A percentile compares a stretch with the other conserved stretches of the same genome.
These are phyloP conservation scores for Serilophus lunatus DNA, from an alignment of 2,113 vertebrate genomes.

Conservation along the genomic window DNA sequence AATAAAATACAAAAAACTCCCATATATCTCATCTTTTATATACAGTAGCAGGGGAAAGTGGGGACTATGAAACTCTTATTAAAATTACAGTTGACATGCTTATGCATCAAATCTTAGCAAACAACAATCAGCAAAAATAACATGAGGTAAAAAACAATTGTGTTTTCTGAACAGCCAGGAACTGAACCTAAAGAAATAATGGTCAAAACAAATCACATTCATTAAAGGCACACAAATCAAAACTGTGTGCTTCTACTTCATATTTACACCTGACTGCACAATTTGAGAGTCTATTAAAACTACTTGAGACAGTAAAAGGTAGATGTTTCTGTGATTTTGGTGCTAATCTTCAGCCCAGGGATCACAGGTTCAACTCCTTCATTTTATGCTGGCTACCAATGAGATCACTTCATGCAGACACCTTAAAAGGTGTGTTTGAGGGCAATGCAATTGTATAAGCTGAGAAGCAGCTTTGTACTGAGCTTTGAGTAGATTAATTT, in stretches of 20 bases:
- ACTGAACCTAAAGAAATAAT: neutral
- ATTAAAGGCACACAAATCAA: neutral
- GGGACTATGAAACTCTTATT: neutral
- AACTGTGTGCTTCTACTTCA: neutral
- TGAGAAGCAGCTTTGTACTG: neutral
- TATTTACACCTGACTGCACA: neutral
- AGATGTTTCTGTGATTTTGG: neutral
- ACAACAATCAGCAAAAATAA: neutral
- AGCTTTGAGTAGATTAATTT: neutral
- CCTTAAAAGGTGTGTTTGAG: neutral
- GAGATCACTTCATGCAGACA: neutral
- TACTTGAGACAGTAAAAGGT: neutral
- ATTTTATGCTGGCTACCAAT: neutral
- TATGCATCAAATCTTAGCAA: neutral
- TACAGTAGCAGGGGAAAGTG: neutral
- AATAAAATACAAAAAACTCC: neutral
- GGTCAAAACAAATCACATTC: neutral
- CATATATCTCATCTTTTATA: neutral
- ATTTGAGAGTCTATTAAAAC: neutral
- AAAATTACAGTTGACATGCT: neutral
- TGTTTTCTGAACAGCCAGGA: neutral
- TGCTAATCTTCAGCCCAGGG: neutral
- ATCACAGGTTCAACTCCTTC: neutral
- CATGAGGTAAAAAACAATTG: neutral
- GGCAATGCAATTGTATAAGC: rapidly evolving